phyloP scores from a whole-genome alignment of 2,888 invertebrate species.

The Drosophila glabriapex region DNA sequence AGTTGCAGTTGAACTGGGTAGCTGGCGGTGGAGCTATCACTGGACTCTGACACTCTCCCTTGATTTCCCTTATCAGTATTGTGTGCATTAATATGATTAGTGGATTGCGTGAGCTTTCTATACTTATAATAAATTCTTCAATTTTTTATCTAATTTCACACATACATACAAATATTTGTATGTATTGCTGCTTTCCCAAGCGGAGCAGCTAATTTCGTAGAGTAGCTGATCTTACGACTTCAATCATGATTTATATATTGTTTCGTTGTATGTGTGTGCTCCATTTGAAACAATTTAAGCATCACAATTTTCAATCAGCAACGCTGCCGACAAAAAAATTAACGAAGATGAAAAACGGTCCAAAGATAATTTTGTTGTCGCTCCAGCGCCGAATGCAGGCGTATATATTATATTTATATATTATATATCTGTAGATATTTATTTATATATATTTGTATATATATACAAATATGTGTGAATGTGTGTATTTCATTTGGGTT shows the following conservation, averaged over 20 bases:
- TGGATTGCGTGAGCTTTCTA: neutral
- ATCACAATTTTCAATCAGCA: constrained; percentile 72
- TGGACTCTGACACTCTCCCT: neutral
- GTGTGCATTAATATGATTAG: neutral
- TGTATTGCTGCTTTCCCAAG: neutral
- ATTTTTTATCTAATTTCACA: neutral
- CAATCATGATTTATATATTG: constrained; percentile 58
- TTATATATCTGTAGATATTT: neutral
- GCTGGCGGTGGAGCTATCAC: neutral
- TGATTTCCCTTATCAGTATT: neutral
- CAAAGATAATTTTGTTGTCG: constrained; percentile 48
- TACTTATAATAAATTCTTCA: neutral
- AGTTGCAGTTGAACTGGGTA: neutral
- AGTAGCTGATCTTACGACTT: constrained; percentile 35
- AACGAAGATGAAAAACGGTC: constrained; percentile 38
- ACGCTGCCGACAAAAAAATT: constrained; percentile 24
- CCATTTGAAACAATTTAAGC: constrained; percentile 69
- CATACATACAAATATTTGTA: neutral
- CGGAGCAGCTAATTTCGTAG: neutral
- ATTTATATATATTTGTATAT: constrained; percentile 11
- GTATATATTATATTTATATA: constrained; percentile 13
- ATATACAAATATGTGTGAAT: constrained; percentile 1
- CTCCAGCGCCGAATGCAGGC: neutral
- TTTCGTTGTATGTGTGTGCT: constrained; percentile 33
- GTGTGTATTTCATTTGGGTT: constrained; percentile 29